phyloP scores from a whole-genome alignment of 2,113 vertebrate species.

The Xyliphius kryptos region DNA sequence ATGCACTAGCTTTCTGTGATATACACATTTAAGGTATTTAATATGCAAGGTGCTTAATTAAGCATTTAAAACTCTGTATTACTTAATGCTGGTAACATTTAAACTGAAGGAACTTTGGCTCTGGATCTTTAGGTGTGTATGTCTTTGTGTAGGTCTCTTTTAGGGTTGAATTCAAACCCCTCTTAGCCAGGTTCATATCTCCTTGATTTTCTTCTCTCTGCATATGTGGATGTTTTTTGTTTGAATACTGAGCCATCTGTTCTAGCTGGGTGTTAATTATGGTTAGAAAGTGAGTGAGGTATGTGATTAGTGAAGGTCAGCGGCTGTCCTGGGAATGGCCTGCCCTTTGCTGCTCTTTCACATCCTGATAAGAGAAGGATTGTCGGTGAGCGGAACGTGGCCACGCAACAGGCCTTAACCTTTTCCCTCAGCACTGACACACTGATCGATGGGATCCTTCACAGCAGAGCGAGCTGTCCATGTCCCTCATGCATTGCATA shows the following conservation, averaged over 20 bases:
- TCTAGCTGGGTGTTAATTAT: conserved; percentile 69
- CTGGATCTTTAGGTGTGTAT: too few species aligned
- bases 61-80: too few species aligned
- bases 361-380: conserved; percentile 70
- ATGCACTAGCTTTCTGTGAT: too few species aligned
- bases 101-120: too few species aligned
- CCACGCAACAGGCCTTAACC: conserved; percentile 65
- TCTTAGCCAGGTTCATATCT: conserved; percentile 32
- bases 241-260: conserved; percentile 49
- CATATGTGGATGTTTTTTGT: conserved; percentile 25
- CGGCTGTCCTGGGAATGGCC: conserved; percentile 67
- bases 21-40: too few species aligned
- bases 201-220: conserved; percentile 33
- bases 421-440: conserved; percentile 63
- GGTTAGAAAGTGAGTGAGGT: conserved; percentile 60
- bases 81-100: too few species aligned
- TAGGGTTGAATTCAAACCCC: background rate
- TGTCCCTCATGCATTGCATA: conserved; percentile 49
- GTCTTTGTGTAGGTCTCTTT: conserved; percentile 1
- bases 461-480: conserved; percentile 61
- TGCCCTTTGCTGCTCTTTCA: conserved; percentile 71
- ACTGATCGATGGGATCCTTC: conserved; percentile 70
- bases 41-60: too few species aligned
- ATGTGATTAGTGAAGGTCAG: conserved; percentile 73
- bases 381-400: conserved; percentile 49